Evolutionary conservation across 1,140 invertebrate genomes (phyloP).

Genomic region (Leptinotarsa undecemlineata): DNA sequence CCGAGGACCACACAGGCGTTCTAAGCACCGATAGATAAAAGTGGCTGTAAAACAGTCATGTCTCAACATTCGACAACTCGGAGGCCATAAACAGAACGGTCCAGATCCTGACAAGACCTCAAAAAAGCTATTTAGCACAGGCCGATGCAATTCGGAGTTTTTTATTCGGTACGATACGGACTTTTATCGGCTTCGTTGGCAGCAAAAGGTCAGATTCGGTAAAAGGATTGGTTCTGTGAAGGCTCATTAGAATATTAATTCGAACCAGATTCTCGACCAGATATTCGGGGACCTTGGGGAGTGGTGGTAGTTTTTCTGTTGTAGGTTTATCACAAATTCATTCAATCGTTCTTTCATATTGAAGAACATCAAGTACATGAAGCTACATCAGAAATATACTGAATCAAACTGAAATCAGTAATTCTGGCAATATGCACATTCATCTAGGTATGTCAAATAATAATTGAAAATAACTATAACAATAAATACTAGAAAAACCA

Average conservation of each 20-base stretch:
- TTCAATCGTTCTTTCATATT: too few relatives aligned
- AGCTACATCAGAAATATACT: too few relatives aligned
- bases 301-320: too few relatives aligned
- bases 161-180: slow-evolving; percentile 2
- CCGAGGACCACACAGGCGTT: slow-evolving; percentile 33
- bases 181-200: neutral
- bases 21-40: slow-evolving; percentile 34
- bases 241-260: neutral
- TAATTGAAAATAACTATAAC: too few relatives aligned
- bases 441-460: too few relatives aligned
- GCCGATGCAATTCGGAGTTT: neutral
- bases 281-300: too few relatives aligned
- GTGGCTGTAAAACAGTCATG: slow-evolving; percentile 31
- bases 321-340: too few relatives aligned
- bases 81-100: slow-evolving; percentile 29
- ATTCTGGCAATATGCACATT: too few relatives aligned
- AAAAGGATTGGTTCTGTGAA: slow-evolving; percentile 2
- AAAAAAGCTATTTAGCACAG: slow-evolving; percentile 23
- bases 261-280: neutral
- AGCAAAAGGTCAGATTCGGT: neutral
- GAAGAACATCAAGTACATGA: too few relatives aligned
- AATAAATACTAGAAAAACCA: too few relatives aligned
- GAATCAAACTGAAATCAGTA: too few relatives aligned
- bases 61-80: slow-evolving; percentile 29
- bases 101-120: slow-evolving; percentile 20